Base-by-base conservation (phyloP, 30 jellyfish, hydroid and myxozoan genomes). In the Aurelia coerulea region DNA sequence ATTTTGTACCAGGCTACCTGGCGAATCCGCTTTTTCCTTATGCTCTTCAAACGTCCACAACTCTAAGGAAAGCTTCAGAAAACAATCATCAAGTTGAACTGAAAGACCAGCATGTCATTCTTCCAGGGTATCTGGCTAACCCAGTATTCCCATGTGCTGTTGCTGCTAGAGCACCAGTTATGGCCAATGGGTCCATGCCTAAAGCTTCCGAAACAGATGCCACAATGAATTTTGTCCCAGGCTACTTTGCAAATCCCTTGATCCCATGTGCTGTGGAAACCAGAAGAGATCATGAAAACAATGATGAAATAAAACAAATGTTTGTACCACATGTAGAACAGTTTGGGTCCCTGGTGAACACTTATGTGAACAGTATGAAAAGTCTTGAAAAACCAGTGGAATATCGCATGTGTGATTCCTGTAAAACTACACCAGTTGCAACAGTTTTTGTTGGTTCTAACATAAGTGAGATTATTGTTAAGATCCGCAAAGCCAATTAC, bases 61-160 rank as follows among this genome's bases (percentile, higher is more conserved):
- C 56, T 15, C 56, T 46, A 46, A 42, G 35, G 5, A 33, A 33
- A 72, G 65, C 16, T 16, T 11, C 56, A 29, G 82, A 51, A 10
- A 31, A 14, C 19, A 34, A 15, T 14, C 31, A 33, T 23, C 46
- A 33, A 19, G 37, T 17, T 67, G 56, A 67, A 15, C 51, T 73
- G 31, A 53, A 46, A 71, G 82, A 51, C 9, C 65, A 41, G n/a
- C 39, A 17, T 12, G 60, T 33, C 17, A 62, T 90, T 60, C 33
- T 84, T 2, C 92, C 97, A 5, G 91, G 87, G 15, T 90, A 90
- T 66, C 75, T 90, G 23, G 89, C 88, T 1, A 79, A 90, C 68
- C 97, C 97, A 10, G 95, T 90, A 2, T 73, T 90, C 41, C 97
- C 97, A 14, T 73, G 78, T 79, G 79, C 87, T 0, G 83, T 81